phyloP scores from a whole-genome alignment of 2,113 vertebrate genomes.

The Empidonax alnorum region DNA sequence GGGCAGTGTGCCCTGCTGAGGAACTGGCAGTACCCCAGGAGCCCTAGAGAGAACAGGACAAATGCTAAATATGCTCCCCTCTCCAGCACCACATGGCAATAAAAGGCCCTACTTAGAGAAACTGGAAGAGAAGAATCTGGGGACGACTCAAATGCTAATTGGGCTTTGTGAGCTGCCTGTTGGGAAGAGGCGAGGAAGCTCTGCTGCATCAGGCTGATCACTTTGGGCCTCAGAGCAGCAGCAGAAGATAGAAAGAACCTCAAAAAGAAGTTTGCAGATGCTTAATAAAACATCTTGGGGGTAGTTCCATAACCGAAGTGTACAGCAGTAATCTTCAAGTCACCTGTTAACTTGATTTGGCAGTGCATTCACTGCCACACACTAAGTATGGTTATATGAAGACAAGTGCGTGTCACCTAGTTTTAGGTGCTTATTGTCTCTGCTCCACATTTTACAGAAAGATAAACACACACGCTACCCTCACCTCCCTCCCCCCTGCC shows the following conservation, averaged over 20 bases:
- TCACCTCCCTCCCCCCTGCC: background rate
- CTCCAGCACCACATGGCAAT: background rate
- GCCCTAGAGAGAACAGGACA: background rate
- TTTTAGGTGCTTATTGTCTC: background rate
- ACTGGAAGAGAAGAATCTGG: background rate
- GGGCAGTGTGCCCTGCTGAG: background rate
- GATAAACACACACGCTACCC: too few relatives aligned
- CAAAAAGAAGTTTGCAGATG: background rate
- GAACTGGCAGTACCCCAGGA: conserved; percentile 25
- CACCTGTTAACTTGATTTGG: background rate
- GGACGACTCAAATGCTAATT: background rate
- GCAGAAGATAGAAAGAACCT: background rate
- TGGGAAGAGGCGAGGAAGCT: background rate
- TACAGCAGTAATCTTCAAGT: background rate
- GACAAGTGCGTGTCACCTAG: background rate
- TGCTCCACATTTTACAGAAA: background rate
- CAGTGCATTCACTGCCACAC: background rate
- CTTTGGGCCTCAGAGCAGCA: background rate
- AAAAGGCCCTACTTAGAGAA: background rate
- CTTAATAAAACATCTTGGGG: background rate
- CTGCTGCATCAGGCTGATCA: background rate
- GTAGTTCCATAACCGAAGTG: background rate
- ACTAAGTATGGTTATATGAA: background rate
- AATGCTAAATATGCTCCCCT: background rate
- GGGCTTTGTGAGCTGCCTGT: background rate